phyloP scores from a whole-genome alignment of 2,797 vertebrate genomes.

The Pantherophis vulpinus region DNA sequence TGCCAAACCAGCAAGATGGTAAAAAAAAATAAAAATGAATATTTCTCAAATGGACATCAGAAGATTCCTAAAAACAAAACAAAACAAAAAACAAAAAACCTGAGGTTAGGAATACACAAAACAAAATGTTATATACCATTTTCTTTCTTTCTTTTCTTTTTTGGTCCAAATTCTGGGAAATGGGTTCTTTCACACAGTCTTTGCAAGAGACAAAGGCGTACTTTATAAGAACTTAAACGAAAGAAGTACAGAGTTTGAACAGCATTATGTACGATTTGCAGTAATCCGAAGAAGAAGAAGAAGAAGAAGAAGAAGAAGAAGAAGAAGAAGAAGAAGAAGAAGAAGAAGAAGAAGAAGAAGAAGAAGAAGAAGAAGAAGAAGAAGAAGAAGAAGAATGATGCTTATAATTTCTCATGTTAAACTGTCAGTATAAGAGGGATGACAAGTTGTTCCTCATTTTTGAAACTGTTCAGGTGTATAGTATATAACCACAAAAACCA shows the following conservation, averaged over 20 bases:
- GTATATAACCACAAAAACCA: slow-evolving; percentile 95
- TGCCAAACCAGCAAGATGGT: slow-evolving; percentile 94
- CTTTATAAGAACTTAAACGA: slow-evolving; percentile 65
- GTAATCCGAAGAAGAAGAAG: slow-evolving; percentile 24
- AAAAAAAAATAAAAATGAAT: slow-evolving; percentile 78
- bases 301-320: background rate
- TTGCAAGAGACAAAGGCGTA: slow-evolving; percentile 70
- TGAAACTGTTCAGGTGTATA: slow-evolving; percentile 87
- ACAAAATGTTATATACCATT: slow-evolving; percentile 44
- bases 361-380: background rate
- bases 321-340: background rate
- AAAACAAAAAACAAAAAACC: background rate
- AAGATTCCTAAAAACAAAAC: slow-evolving; percentile 60
- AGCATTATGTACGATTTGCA: slow-evolving; percentile 65
- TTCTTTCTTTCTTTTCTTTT: background rate
- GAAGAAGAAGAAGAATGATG: background rate
- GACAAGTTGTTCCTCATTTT: slow-evolving; percentile 72
- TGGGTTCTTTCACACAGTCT: slow-evolving; percentile 59
- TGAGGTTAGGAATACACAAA: slow-evolving; percentile 54
- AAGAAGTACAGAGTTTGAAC: slow-evolving; percentile 74
- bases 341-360: background rate
- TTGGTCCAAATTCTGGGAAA: slow-evolving; percentile 55
- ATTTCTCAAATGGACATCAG: slow-evolving; percentile 65
- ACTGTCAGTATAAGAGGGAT: slow-evolving; percentile 66
- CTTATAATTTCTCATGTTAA: slow-evolving; percentile 80